These are phyloP conservation scores for Orchesella cincta DNA, from an alignment of 1,140 invertebrate genomes.

Conservation along the genomic window DNA sequence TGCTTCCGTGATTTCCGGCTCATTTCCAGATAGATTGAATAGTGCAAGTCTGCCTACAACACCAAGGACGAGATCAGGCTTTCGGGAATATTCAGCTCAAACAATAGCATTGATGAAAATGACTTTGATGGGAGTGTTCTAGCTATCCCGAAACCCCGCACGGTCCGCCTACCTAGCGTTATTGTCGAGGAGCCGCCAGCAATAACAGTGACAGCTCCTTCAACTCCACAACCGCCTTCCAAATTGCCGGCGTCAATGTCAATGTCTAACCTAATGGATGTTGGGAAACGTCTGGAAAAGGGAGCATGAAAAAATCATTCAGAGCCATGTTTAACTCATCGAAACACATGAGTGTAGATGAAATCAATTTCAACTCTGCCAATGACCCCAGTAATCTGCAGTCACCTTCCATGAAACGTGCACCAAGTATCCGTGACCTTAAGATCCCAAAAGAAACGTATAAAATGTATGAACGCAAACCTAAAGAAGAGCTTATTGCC, in stretches of 20 bases:
- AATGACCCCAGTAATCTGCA: neutral
- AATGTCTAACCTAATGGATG: constrained; percentile 8
- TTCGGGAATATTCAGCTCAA: neutral
- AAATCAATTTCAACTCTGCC: neutral
- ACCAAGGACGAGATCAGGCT: neutral
- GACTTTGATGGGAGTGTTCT: no score
- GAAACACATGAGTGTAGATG: constrained; percentile 8
- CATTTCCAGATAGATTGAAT: neutral
- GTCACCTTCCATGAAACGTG: neutral
- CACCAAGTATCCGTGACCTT: neutral
- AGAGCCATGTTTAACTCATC: constrained; percentile 3
- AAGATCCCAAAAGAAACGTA: neutral
- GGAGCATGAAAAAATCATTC: neutral
- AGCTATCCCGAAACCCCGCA: neutral
- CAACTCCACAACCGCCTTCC: neutral
- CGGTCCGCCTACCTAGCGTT: neutral
- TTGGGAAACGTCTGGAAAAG: neutral
- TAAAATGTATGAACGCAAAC: constrained; percentile 7
- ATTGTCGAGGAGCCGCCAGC: constrained; percentile 2
- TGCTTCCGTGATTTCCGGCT: neutral
- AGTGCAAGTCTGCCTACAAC: neutral
- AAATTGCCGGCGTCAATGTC: neutral
- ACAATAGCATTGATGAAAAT: neutral
- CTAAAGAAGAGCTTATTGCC: constrained; percentile 77
- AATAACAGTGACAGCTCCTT: neutral